These are phyloP conservation scores for Hemiprocne comata DNA, from an alignment of 2,113 vertebrate genomes.

Conservation along the genomic window DNA sequence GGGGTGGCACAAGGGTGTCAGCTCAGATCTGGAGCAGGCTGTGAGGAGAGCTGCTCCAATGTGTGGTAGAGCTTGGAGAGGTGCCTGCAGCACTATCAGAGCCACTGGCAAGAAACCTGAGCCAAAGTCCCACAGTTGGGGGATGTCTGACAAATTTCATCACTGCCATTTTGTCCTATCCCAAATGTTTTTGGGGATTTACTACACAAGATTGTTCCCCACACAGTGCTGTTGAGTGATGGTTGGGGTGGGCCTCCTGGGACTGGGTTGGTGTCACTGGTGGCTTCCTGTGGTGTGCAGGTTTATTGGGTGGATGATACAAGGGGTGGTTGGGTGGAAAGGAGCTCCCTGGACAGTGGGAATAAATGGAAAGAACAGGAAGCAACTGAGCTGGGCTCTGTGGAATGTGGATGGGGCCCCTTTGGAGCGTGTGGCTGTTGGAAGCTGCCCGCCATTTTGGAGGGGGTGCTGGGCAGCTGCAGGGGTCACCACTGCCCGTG, in stretches of 20 bases:
- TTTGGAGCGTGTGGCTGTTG: rapidly evolving
- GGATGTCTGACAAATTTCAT: background rate
- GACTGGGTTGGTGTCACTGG: background rate
- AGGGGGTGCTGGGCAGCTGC: background rate
- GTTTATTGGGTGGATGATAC: background rate
- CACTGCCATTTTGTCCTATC: background rate
- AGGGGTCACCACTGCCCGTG: background rate
- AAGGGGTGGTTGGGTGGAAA: background rate
- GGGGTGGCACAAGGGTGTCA: rapidly evolving
- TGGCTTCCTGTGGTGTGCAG: background rate
- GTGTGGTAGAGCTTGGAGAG: background rate
- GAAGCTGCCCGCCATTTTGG: background rate
- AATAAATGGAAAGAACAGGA: background rate
- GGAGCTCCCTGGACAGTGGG: background rate
- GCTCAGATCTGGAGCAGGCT: background rate
- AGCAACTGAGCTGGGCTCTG: rapidly evolving
- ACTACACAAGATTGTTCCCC: rapidly evolving
- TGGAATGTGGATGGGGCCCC: rapidly evolving
- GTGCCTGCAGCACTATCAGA: rapidly evolving
- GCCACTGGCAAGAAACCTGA: background rate
- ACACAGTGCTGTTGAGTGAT: rapidly evolving
- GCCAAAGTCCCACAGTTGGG: rapidly evolving
- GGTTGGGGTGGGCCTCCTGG: background rate
- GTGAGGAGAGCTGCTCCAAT: background rate
- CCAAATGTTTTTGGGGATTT: background rate